Evolutionary conservation across 2,113 vertebrate species (phyloP).

Genomic region (Melozone crissalis): DNA sequence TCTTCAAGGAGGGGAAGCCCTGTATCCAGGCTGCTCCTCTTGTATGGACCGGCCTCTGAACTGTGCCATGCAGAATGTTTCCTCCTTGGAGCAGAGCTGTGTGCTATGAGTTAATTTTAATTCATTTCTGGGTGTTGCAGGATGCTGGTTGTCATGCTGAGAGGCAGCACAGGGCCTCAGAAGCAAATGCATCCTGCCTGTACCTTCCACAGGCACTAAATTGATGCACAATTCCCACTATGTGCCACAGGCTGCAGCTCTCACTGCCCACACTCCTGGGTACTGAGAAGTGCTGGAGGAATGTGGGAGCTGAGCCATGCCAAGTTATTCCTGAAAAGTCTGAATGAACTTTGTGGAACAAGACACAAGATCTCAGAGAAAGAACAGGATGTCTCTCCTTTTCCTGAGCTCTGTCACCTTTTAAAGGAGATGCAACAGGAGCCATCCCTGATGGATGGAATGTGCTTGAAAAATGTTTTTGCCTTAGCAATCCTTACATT

Average conservation of each 20-base stretch:
- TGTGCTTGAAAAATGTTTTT: not conserved
- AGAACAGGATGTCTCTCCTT: not conserved
- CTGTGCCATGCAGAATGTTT: not conserved
- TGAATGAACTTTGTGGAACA: conserved; percentile 22
- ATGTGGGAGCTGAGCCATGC: conserved; percentile 3
- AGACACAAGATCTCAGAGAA: not conserved
- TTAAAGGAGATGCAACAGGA: not conserved
- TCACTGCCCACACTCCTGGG: conserved; percentile 29
- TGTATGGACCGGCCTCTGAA: not conserved
- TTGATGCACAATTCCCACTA: not conserved
- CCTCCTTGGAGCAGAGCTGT: not conserved
- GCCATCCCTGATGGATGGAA: not conserved
- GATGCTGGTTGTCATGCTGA: conserved; percentile 14
- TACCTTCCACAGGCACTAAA: not conserved
- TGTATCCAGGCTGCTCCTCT: not conserved
- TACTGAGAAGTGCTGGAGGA: conserved; percentile 29
- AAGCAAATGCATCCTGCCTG: not conserved
- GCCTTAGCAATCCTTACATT: not conserved
- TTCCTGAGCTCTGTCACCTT: not conserved
- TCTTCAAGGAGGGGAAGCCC: not conserved
- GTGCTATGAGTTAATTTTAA: not conserved
- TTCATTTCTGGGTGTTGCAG: not conserved
- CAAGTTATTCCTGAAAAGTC: conserved; percentile 42
- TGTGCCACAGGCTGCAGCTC: conserved; percentile 31
- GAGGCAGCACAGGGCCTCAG: conserved; percentile 2